Percentiles rank a stretch among this genome's conserved stretches.
Evolutionary conservation across 92 coral and sea anemone genomes (phyloP).

Genomic region (Bergia puertoricense): DNA sequence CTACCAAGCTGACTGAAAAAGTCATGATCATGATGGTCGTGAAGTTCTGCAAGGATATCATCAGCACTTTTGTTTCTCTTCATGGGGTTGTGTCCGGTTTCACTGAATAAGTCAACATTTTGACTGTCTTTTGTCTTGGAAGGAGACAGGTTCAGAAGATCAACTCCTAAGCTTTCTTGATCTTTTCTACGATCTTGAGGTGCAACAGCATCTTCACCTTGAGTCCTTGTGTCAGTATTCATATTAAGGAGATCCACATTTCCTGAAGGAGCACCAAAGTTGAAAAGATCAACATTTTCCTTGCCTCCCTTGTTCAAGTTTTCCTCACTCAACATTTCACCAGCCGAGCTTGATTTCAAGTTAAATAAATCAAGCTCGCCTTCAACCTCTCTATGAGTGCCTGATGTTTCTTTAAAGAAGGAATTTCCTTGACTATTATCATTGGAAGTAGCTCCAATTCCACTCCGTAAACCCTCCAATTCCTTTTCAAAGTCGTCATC

Average conservation of each 20-base stretch:
- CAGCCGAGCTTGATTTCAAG: conserved; percentile 41
- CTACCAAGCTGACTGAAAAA: conserved; percentile 79
- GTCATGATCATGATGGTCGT: conserved; percentile 72
- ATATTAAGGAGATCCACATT: conserved; percentile 30
- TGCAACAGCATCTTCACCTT: conserved; percentile 69
- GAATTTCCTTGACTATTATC: conserved; percentile 51
- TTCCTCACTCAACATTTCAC: conserved; percentile 12
- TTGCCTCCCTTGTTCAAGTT: background rate
- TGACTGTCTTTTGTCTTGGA: conserved; percentile 67
- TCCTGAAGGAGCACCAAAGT: conserved; percentile 39
- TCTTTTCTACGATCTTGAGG: conserved; percentile 49
- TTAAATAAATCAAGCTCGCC: conserved; percentile 70
- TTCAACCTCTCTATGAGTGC: conserved; percentile 20
- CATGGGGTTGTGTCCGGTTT: conserved; percentile 58
- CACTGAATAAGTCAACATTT: conserved; percentile 81
- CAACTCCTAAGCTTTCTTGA: conserved; percentile 33
- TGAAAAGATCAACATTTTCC: conserved; percentile 47
- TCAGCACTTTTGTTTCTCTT: conserved; percentile 89
- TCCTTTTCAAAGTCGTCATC: conserved; percentile 79
- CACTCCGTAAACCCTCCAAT: conserved; percentile 54
- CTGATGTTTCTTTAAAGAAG: conserved; percentile 71
- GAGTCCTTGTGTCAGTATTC: background rate
- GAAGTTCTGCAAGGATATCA: conserved; percentile 72
- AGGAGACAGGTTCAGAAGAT: conserved; percentile 28
- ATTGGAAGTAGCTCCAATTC: conserved; percentile 12